Conservation (phyloP, 2,888 invertebrate species). For the Odontothrips loti region DNA sequence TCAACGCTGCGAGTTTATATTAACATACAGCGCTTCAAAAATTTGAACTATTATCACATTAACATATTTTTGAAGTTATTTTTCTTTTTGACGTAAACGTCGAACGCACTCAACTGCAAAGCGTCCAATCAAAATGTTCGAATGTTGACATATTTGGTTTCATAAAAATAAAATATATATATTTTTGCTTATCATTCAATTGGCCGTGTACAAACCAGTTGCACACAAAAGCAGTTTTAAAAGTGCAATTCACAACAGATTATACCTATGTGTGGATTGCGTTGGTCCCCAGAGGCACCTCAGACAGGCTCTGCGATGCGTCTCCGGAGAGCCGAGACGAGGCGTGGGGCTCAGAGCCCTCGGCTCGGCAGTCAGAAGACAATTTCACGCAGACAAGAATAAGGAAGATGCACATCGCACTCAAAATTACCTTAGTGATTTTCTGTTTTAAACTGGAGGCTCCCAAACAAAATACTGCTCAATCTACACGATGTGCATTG, state of each 20-base stretch:
- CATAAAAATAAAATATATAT: conserved; percentile 24
- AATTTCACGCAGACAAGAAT: too few relatives aligned
- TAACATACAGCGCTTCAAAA: too few relatives aligned
- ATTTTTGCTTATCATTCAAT: neutral
- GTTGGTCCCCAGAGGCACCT: conserved; percentile 23
- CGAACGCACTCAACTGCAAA: too few relatives aligned
- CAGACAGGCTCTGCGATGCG: neutral
- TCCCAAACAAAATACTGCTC: too few relatives aligned
- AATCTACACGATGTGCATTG: too few relatives aligned
- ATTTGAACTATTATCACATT: too few relatives aligned
- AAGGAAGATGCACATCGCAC: too few relatives aligned
- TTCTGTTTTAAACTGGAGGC: too few relatives aligned
- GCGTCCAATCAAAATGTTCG: neutral
- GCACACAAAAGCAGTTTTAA: neutral
- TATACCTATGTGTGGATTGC: neutral
- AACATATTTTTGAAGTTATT: too few relatives aligned
- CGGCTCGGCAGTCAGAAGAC: conserved; percentile 12
- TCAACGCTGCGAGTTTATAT: too few relatives aligned
- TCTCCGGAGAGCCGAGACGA: conserved; percentile 14
- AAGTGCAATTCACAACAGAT: neutral
- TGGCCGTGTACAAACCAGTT: conserved; percentile 3
- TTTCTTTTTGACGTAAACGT: too few relatives aligned
- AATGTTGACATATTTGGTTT: neutral
- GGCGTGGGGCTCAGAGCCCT: conserved; percentile 25
- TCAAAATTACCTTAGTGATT: too few relatives aligned